Conservation (phyloP, 2,888 invertebrate genomes). For the Leptarthrus brevirostris region DNA sequence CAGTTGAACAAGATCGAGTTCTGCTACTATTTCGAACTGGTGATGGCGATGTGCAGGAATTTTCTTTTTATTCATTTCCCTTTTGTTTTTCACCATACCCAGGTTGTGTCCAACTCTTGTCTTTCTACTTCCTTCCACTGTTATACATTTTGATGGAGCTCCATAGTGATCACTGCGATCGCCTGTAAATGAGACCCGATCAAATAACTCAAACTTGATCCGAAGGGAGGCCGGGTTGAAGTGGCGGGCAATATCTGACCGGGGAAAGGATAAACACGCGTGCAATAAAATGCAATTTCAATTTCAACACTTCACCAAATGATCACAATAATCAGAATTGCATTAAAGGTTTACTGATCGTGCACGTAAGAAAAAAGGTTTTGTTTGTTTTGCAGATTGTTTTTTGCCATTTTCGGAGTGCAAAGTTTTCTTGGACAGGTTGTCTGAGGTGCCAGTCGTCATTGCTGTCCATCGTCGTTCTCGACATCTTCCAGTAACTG, state of each 20-base stretch:
- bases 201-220: constrained; percentile 14
- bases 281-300: constrained; percentile 55
- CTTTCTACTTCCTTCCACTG: constrained; percentile 42
- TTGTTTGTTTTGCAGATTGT: constrained; percentile 52
- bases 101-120: constrained; percentile 32
- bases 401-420: constrained; percentile 41
- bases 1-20: constrained; percentile 36
- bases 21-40: neutral
- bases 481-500: constrained; percentile 3
- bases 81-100: constrained; percentile 20
- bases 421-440: constrained; percentile 43
- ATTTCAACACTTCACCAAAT: constrained; percentile 54
- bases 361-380: constrained; percentile 37
- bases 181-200: constrained; percentile 39
- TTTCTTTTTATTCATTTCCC: constrained; percentile 22
- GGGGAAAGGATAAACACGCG: constrained; percentile 35
- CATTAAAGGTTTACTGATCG: constrained; percentile 49
- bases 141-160: neutral
- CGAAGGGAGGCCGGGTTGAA: neutral
- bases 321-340: constrained; percentile 54
- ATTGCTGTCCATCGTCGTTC: too few species aligned
- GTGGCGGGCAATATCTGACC: neutral
- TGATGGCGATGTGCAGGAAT: constrained; percentile 27
- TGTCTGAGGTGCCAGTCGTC: constrained; percentile 9
- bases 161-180: constrained; percentile 16